These are phyloP conservation scores for Ophion slaviceki DNA, from an alignment of 2,888 invertebrate genomes.

Conservation along the genomic window DNA sequence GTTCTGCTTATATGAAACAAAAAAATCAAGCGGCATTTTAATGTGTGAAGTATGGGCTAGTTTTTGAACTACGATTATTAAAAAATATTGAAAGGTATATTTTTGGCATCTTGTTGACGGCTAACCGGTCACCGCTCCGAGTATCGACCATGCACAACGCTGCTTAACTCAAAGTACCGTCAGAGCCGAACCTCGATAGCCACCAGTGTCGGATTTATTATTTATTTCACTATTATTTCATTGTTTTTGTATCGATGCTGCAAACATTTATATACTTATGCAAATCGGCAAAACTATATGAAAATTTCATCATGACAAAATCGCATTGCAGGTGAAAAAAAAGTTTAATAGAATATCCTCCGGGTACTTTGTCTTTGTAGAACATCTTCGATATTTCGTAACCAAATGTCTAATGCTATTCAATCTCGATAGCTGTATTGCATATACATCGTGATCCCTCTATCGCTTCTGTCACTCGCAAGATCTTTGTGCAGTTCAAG, in stretches of 20 bases:
- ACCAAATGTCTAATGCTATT: slow-evolving; percentile 28
- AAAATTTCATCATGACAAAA: slow-evolving; percentile 5
- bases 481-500: slow-evolving; percentile 33
- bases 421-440: slow-evolving; percentile 41
- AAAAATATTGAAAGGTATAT: too few species aligned
- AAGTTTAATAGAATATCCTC: not conserved
- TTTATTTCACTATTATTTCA: not conserved
- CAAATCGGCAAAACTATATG: not conserved
- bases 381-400: slow-evolving; percentile 38
- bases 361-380: slow-evolving; percentile 2
- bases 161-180: too few species aligned
- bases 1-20: too few species aligned
- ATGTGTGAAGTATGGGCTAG: too few species aligned
- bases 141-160: too few species aligned
- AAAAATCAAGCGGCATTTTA: too few species aligned
- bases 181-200: too few species aligned
- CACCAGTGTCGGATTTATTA: too few species aligned
- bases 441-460: slow-evolving; percentile 34
- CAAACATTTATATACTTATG: not conserved
- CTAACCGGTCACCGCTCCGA: too few species aligned
- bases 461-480: slow-evolving; percentile 51
- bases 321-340: not conserved
- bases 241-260: not conserved
- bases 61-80: too few species aligned
- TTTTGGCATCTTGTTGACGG: too few species aligned